Percentiles rank a stretch among this genome's conserved stretches.
These are phyloP conservation scores for Pangasius larnaudii DNA, from an alignment of 2,797 vertebrate genomes.

Conservation along the genomic window DNA sequence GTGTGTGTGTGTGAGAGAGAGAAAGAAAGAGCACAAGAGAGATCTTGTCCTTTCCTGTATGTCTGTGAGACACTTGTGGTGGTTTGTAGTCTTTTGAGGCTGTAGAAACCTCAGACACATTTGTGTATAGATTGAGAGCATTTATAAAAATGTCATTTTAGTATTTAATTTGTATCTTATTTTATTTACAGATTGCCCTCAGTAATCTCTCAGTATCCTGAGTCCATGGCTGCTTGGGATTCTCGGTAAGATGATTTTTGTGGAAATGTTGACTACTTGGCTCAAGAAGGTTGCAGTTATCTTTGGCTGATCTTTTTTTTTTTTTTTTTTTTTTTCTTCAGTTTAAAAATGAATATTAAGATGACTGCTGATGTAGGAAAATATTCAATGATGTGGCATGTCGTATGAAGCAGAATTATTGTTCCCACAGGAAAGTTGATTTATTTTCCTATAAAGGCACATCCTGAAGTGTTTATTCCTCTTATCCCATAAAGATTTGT, in stretches of 20 bases:
- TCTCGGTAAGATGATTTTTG: background rate
- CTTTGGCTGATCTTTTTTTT: background rate
- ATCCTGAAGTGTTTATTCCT: background rate
- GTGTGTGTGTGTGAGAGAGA: background rate
- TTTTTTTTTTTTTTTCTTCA: background rate
- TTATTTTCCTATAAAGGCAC: background rate
- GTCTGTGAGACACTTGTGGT: background rate
- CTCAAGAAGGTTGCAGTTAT: background rate
- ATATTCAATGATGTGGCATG: too few species aligned
- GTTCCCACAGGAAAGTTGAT: too few species aligned
- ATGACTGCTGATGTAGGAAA: background rate
- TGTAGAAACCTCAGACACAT: background rate
- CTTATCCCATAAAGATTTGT: too few species aligned
- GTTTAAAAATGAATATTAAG: background rate
- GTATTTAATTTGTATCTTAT: background rate
- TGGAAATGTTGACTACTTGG: too few species aligned
- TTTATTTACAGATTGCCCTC: background rate
- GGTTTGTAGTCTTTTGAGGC: background rate
- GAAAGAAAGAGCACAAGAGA: too few species aligned
- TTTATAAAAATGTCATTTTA: background rate
- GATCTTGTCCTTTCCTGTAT: background rate
- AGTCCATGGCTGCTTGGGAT: background rate
- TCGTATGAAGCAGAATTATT: too few species aligned
- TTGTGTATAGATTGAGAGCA: background rate
- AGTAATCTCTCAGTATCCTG: background rate